Percentiles rank a stretch among this genome's conserved stretches.
Conservation (phyloP, 2,888 invertebrate genomes). For the Julus scandinavius region DNA sequence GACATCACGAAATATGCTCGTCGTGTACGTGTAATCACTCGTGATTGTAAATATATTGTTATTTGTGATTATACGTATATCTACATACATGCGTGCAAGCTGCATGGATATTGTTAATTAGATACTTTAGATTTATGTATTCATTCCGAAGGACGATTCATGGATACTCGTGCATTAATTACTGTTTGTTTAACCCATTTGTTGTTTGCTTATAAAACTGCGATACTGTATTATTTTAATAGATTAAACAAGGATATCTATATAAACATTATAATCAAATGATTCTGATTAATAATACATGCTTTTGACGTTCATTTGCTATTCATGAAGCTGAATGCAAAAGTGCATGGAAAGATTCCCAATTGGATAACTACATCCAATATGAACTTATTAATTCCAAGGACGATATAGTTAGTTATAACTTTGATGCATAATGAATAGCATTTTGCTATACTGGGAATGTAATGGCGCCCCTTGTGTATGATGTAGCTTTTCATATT, state of each 20-base stretch:
- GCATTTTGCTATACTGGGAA: no score
- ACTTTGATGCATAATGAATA: background rate
- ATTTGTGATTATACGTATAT: background rate
- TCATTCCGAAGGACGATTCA: background rate
- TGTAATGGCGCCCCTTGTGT: no score
- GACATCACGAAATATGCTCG: background rate
- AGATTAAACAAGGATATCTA: background rate
- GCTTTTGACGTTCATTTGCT: background rate
- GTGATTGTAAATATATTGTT: background rate
- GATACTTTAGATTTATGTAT: conserved; percentile 6
- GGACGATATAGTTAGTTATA: background rate
- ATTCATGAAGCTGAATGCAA: background rate
- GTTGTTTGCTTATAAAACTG: background rate
- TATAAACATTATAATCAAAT: background rate
- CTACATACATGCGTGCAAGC: background rate
- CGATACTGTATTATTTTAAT: background rate
- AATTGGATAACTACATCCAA: background rate
- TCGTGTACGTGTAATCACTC: background rate
- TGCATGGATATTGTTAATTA: background rate
- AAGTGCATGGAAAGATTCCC: background rate
- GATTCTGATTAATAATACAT: background rate
- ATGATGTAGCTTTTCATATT: no score
- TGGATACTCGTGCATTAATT: background rate
- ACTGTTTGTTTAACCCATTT: background rate
- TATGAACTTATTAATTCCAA: background rate